A percentile compares a stretch with the other conserved stretches of the same genome.
Evolutionary conservation across 2,888 invertebrate species (phyloP).

Genomic region (Parthenolecanium corni): DNA sequence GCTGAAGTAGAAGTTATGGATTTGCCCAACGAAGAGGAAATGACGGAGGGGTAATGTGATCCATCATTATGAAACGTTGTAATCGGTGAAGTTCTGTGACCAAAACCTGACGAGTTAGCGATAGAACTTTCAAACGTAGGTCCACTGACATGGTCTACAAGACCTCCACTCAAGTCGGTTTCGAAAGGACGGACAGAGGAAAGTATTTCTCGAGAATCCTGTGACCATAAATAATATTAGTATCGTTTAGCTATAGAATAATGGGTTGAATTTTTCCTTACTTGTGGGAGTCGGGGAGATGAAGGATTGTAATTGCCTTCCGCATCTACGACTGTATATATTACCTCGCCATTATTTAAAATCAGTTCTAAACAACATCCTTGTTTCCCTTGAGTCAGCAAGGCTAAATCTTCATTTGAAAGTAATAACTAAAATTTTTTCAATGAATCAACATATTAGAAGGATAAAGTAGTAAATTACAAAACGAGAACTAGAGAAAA

Average conservation of each 20-base stretch:
- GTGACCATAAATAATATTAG: background rate
- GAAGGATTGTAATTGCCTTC: background rate
- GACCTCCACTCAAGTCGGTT: constrained; percentile 1
- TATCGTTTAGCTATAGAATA: background rate
- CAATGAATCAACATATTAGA: background rate
- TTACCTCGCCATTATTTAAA: constrained; percentile 19
- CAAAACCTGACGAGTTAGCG: background rate
- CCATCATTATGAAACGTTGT: background rate
- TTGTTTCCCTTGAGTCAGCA: constrained; percentile 13
- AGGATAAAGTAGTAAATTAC: background rate
- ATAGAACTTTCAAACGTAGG: background rate
- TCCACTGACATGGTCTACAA: constrained; percentile 1
- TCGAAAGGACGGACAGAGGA: background rate
- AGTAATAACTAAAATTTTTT: constrained; percentile 8
- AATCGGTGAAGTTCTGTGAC: background rate
- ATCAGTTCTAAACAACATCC: constrained; percentile 16
- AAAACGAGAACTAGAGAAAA: background rate
- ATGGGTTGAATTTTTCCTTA: background rate
- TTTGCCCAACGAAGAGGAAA: constrained; percentile 9
- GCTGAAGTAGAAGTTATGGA: constrained; percentile 5
- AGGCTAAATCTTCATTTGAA: constrained; percentile 8
- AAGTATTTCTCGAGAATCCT: constrained; percentile 15
- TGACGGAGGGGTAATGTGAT: constrained; percentile 1
- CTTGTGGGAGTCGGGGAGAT: constrained; percentile 6
- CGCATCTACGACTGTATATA: constrained; percentile 13